Evolutionary conservation across 2,113 vertebrate species (phyloP).

Genomic region (Corvus cornix): DNA sequence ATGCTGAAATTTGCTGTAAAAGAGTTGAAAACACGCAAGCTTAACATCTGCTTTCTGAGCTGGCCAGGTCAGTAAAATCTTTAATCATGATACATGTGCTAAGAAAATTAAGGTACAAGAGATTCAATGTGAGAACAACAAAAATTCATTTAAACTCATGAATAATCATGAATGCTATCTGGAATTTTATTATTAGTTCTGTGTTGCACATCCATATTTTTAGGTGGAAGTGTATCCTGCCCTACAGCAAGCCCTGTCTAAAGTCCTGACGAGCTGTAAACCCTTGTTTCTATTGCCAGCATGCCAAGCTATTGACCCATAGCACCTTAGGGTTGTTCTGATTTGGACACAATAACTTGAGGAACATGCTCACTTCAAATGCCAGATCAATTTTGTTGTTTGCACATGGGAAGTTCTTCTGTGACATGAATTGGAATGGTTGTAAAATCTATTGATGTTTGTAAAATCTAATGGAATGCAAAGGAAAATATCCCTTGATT

Average conservation of each 20-base stretch:
- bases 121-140: background rate
- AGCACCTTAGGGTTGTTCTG: background rate
- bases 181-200: background rate
- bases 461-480: background rate
- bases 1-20: background rate
- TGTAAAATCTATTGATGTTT: background rate
- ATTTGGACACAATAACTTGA: constrained; percentile 1
- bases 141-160: background rate
- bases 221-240: background rate
- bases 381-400: background rate
- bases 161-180: background rate
- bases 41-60: background rate
- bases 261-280: background rate
- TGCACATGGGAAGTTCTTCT: background rate
- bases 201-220: background rate
- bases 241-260: background rate
- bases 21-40: background rate
- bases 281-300: background rate
- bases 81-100: fast-evolving
- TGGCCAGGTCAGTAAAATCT: background rate
- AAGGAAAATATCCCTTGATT: background rate
- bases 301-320: constrained; percentile 19
- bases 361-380: constrained; percentile 9
- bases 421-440: background rate
- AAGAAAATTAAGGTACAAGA: background rate